phyloP scores from a whole-genome alignment of 2,113 vertebrate genomes.

The Halichoerus grypus region DNA sequence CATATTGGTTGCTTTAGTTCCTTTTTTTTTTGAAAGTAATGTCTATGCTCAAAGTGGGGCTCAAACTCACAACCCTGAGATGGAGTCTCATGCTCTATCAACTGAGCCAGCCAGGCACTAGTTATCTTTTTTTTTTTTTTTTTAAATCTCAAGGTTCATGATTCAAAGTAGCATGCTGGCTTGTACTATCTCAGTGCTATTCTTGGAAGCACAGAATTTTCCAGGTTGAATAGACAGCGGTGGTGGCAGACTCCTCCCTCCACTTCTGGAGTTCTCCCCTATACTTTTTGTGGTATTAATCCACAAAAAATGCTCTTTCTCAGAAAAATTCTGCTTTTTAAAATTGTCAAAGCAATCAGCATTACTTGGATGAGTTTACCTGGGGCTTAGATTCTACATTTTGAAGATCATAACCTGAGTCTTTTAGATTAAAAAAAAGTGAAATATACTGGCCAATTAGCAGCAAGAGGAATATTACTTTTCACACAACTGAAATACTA shows the following conservation, averaged over 20 bases:
- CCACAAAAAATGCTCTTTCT: background rate
- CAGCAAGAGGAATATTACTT: background rate
- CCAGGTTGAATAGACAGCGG: background rate
- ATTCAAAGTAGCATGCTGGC: background rate
- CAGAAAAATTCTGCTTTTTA: slow-evolving; percentile 15
- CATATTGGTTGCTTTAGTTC: background rate
- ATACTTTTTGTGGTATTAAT: background rate
- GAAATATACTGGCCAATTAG: background rate
- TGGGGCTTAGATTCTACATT: slow-evolving; percentile 6
- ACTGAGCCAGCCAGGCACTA: background rate
- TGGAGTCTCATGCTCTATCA: background rate
- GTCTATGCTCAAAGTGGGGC: background rate
- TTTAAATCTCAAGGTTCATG: background rate
- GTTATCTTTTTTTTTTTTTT: background rate
- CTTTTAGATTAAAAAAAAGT: background rate
- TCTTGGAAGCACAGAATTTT: background rate
- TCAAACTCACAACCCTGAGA: background rate
- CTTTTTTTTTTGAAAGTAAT: background rate
- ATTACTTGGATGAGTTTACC: background rate
- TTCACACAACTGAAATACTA: background rate
- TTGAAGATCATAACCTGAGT: background rate
- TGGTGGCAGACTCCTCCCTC: background rate
- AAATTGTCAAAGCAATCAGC: background rate
- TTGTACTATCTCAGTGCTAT: background rate
- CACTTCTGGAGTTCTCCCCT: background rate